phyloP scores from a whole-genome alignment of 2,113 vertebrate species.

The Telmatochromis sp. region DNA sequence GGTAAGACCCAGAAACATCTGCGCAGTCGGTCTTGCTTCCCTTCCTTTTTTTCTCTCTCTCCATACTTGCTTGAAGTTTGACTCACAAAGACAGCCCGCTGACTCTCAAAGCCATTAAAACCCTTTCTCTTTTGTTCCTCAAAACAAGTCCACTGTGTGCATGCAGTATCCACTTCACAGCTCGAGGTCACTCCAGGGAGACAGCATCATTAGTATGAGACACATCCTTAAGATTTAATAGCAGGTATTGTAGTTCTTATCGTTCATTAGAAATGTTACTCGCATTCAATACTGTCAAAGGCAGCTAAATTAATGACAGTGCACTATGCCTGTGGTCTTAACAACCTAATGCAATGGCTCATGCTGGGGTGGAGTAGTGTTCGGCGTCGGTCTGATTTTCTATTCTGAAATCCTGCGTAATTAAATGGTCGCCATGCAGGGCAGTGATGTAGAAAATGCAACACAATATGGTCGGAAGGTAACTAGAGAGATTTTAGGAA shows the following conservation, averaged over 20 bases:
- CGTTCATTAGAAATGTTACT: slow-evolving; percentile 25
- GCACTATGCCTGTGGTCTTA: slow-evolving; percentile 14
- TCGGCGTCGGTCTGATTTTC: not conserved
- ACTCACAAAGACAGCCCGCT: slow-evolving; percentile 18
- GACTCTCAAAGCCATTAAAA: slow-evolving; percentile 44
- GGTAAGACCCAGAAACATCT: slow-evolving; percentile 65
- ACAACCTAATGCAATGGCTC: slow-evolving; percentile 7
- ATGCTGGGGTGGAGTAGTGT: not conserved
- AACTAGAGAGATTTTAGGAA: not conserved
- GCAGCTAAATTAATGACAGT: slow-evolving; percentile 12
- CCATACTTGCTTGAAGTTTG: not conserved
- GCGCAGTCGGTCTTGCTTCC: not conserved
- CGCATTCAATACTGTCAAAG: slow-evolving; percentile 10
- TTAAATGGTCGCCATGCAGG: slow-evolving; percentile 4
- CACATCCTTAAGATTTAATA: slow-evolving; percentile 18
- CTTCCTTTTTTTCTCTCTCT: not conserved
- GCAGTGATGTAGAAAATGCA: not conserved
- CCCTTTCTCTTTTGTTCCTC: slow-evolving; percentile 13
- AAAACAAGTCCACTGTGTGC: slow-evolving; percentile 7
- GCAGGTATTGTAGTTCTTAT: slow-evolving; percentile 23
- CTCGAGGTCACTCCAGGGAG: slow-evolving; percentile 22
- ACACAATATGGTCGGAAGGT: not conserved
- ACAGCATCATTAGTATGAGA: slow-evolving; percentile 32
- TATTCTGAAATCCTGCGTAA: slow-evolving; percentile 10
- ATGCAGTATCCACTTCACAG: not conserved